A percentile compares a stretch with the other conserved stretches of the same genome.
These are phyloP conservation scores for Rhizomys pruinosus DNA, from an alignment of 2,113 vertebrate genomes.

Conservation along the genomic window DNA sequence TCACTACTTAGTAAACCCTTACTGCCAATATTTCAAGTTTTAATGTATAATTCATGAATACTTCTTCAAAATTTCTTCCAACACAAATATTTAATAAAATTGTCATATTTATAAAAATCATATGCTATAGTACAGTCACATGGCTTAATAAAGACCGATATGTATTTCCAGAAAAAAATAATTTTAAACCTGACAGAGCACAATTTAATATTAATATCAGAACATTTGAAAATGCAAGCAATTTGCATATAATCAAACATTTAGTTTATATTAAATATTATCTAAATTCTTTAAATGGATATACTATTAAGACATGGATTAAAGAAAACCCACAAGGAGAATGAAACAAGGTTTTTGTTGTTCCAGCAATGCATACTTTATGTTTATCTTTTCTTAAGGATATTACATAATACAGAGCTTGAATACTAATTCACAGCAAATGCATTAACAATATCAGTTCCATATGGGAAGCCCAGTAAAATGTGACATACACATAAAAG, in stretches of 20 bases:
- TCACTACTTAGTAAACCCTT: not conserved
- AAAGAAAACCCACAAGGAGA: not conserved
- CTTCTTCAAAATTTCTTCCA: not conserved
- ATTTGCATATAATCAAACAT: not conserved
- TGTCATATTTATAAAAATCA: slow-evolving; percentile 38
- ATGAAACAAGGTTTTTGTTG: slow-evolving; percentile 23
- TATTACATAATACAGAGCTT: slow-evolving; percentile 1
- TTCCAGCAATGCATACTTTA: not conserved
- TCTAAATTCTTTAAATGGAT: slow-evolving; percentile 42
- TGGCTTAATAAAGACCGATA: slow-evolving; percentile 45
- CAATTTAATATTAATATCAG: slow-evolving; percentile 34
- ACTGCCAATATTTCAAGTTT: not conserved
- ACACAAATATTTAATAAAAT: not conserved
- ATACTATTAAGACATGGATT: not conserved
- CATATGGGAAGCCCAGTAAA: not conserved
- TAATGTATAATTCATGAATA: not conserved
- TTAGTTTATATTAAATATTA: slow-evolving; percentile 30
- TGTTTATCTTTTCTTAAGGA: not conserved
- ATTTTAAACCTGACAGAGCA: slow-evolving; percentile 57
- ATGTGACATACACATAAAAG: not conserved
- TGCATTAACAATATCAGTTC: not conserved
- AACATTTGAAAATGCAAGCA: slow-evolving; percentile 47
- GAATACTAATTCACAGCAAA: slow-evolving; percentile 17
- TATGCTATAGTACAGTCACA: not conserved
- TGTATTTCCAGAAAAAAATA: slow-evolving; percentile 25